Percentiles rank a stretch among this genome's conserved stretches.
Evolutionary conservation across 1,140 invertebrate species (phyloP).

Genomic region (Wiebesia pumilae): DNA sequence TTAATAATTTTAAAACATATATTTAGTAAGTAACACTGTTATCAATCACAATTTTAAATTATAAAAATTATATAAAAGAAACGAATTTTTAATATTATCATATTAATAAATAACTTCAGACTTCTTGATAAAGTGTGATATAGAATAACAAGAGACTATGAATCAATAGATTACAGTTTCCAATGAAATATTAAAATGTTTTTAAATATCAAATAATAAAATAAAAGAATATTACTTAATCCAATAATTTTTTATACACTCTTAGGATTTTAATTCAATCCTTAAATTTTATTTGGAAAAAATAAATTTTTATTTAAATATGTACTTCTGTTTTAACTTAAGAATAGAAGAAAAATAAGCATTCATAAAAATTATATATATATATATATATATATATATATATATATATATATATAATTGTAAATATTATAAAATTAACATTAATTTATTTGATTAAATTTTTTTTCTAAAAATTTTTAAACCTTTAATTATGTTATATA

Average conservation of each 20-base stretch:
- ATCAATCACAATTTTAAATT: not conserved
- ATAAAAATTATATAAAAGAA: not conserved
- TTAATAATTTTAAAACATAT: constrained; percentile 10
- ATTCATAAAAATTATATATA: no score
- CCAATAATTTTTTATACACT: not conserved
- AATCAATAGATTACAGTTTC: not conserved
- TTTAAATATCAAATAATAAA: constrained; percentile 1
- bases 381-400: no score
- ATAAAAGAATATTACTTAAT: not conserved
- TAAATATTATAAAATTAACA: no score
- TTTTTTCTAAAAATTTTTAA: no score
- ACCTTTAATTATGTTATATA: no score
- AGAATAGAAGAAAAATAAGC: no score
- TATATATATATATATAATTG: no score
- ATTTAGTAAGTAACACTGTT: not conserved
- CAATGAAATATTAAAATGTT: not conserved
- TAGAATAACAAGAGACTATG: not conserved
- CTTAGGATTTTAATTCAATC: not conserved
- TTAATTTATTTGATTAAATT: no score
- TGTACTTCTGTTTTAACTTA: no score
- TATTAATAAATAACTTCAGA: not conserved
- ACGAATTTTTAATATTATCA: not conserved
- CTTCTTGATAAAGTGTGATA: not conserved
- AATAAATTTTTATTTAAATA: no score
- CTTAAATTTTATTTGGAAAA: not conserved